Conservation (phyloP, 64 coral and sea anemone genomes). For the Montipora sp. region DNA sequence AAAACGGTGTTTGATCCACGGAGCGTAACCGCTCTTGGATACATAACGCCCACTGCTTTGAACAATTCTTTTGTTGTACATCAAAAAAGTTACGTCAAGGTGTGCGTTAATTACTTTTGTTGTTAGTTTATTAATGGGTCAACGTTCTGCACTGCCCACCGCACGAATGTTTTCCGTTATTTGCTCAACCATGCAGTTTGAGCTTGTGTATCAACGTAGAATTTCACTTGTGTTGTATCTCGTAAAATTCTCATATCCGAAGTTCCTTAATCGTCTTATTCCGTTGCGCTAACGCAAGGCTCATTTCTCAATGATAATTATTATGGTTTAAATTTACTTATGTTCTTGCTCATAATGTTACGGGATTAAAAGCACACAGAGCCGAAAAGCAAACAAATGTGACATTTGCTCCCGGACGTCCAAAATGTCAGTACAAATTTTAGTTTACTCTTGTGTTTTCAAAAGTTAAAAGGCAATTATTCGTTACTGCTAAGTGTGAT, state of each 20-base stretch:
- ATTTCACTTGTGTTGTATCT: no score
- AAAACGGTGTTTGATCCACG: no score
- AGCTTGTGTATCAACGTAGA: no score
- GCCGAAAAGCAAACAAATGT: background rate
- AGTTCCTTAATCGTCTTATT: no score
- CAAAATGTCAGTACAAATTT: background rate
- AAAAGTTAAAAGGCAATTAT: background rate
- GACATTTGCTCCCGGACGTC: background rate
- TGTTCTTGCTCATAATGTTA: background rate
- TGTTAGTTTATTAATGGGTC: background rate
- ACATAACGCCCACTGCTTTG: background rate
- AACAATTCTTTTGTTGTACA: constrained; percentile 8
- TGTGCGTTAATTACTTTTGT: constrained; percentile 3
- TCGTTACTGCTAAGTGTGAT: background rate
- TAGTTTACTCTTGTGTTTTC: background rate
- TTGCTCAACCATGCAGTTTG: no score
- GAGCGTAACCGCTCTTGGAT: no score
- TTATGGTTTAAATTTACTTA: constrained; percentile 16
- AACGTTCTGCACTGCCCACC: background rate
- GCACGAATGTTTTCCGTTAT: no score
- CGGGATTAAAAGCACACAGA: constrained; percentile 25
- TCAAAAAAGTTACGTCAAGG: background rate
- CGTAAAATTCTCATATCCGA: no score
- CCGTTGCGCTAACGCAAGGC: background rate
- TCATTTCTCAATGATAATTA: background rate